Percentiles rank a stretch among this genome's conserved stretches.
phyloP scores from a whole-genome alignment of 2,888 invertebrate species.

The Amphimallon solstitiale region DNA sequence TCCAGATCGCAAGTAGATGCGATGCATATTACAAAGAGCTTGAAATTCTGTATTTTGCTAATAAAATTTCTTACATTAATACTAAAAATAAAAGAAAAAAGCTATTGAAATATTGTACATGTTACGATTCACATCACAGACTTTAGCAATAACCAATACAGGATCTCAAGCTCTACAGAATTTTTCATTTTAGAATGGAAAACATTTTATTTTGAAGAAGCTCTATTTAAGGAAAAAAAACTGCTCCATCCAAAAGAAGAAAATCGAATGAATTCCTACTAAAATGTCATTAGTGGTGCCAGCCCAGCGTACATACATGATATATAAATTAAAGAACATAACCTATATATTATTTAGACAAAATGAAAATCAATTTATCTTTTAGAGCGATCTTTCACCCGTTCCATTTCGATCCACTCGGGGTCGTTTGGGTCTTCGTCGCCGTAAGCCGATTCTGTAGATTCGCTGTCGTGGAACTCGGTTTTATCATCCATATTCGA shows the following conservation, averaged over 20 bases:
- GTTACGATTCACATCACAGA: constrained; percentile 58
- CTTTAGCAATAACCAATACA: constrained; percentile 54
- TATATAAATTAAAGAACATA: constrained; percentile 41
- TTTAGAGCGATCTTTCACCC: constrained; percentile 58
- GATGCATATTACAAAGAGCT: constrained; percentile 46
- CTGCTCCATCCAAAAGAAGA: constrained; percentile 39
- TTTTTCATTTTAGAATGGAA: background rate
- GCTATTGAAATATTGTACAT: constrained; percentile 58
- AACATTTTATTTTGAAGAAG: constrained; percentile 6
- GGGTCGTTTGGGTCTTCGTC: constrained; percentile 89
- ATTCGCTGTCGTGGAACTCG: constrained; percentile 62
- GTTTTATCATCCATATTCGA: constrained; percentile 56
- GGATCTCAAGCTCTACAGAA: constrained; percentile 53
- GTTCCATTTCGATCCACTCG: constrained; percentile 75
- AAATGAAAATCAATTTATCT: constrained; percentile 51
- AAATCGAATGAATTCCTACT: constrained; percentile 37
- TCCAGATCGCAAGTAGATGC: constrained; percentile 4
- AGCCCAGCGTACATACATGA: constrained; percentile 42
- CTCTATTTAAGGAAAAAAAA: constrained; percentile 34
- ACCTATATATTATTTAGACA: constrained; percentile 36
- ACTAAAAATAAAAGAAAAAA: constrained; percentile 59
- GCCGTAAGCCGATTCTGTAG: constrained; percentile 69
- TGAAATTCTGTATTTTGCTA: constrained; percentile 58
- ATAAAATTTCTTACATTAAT: constrained; percentile 51
- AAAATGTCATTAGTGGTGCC: constrained; percentile 40